Evolutionary conservation across 2,888 invertebrate genomes (phyloP), one percentile per base, ranked within the genome.

Genomic region (Amaurobius ferox): DNA sequence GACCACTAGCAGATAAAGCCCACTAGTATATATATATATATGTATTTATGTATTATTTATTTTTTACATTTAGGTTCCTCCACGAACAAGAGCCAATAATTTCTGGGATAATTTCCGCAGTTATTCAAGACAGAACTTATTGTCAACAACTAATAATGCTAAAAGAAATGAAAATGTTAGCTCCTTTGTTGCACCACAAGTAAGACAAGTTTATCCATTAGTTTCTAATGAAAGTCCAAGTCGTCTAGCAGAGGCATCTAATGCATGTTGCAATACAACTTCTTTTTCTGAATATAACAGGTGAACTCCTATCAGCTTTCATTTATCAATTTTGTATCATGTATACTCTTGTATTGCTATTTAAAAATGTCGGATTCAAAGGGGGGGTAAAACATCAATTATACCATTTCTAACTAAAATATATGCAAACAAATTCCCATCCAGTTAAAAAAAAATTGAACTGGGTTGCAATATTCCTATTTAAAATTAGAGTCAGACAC

Each of bases 71-170:
- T 96, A 97, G 92, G 96, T 97, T 76, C 95, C 96, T 48, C 97
- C 97, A 40, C 96, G 97, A 32, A 96, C 96, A 91, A 93, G 97
- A 88, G 96, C 96, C 79, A 97, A 97, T 91, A 97, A 97, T 92
- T 97, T 97, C 92, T 97, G 96, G 96, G 97, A 97, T 91, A 97
- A 97, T 92, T 97, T 97, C 91, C 93, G 96, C 92, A 96, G 96
- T 55, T 96, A 97, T 91, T 96, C 97, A 44, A 94, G 96, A 74
- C 97, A 97, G 92, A 97, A 97, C 92, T 93, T 96, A 83, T 93
- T 97, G 7, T 88, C 87, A 26, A 83, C 89, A 13, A 80, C 89
- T 0, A 80, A 85, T 71, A 83, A 40, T 68, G 40, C 62, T 19
- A 88, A 87, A 79, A 76, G 79, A 28, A 88, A 88, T 76, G 88